phyloP scores from a whole-genome alignment of 2,113 vertebrate genomes.

The Picathartes gymnocephalus region DNA sequence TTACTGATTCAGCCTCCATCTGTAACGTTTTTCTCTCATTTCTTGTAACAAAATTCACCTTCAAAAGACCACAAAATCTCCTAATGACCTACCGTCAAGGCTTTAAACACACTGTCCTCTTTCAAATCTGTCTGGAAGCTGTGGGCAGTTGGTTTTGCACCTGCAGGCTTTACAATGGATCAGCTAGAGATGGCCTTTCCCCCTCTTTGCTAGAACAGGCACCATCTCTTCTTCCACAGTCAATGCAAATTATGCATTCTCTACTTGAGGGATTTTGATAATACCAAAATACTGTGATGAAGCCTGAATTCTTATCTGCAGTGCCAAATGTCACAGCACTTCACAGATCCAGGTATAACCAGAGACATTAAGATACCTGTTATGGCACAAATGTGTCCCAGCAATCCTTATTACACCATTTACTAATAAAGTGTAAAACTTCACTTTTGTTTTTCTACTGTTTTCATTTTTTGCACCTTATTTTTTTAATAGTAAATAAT shows the following conservation, averaged over 20 bases:
- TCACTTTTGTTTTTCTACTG: background rate
- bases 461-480: background rate
- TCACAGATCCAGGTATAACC: background rate
- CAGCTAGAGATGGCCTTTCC: background rate
- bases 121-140: background rate
- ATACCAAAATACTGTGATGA: background rate
- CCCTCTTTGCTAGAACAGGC: background rate
- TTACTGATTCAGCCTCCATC: background rate
- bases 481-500: background rate
- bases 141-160: background rate
- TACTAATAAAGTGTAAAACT: background rate
- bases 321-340: background rate
- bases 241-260: background rate
- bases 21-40: background rate
- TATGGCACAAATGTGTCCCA: background rate
- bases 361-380: background rate
- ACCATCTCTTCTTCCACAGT: background rate
- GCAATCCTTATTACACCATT: background rate
- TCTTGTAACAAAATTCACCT: background rate
- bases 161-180: background rate
- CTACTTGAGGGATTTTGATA: background rate
- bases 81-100: background rate
- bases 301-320: background rate
- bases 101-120: background rate
- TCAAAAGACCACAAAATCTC: background rate